These are phyloP conservation scores for Arctopsyche grandis DNA, from an alignment of 1,140 invertebrate genomes.

Conservation along the genomic window DNA sequence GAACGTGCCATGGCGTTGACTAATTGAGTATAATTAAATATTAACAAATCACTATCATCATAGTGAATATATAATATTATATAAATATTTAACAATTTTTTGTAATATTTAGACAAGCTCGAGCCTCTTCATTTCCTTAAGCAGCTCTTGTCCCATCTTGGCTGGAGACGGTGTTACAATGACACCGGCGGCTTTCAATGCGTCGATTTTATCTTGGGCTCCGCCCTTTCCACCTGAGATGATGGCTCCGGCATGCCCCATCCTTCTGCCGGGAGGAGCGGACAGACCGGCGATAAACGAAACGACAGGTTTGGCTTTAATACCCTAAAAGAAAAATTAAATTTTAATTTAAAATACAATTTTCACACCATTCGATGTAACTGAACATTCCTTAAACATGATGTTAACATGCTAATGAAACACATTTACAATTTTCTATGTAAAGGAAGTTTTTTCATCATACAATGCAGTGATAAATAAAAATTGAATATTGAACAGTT, in stretches of 20 bases:
- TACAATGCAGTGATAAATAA: too few relatives aligned
- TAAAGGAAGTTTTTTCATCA: too few relatives aligned
- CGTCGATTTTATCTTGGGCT: slow-evolving; percentile 97
- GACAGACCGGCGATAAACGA: slow-evolving; percentile 99
- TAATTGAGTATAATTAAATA: slow-evolving; percentile 21
- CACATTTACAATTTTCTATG: too few relatives aligned
- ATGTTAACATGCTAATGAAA: neutral
- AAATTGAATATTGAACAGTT: too few relatives aligned
- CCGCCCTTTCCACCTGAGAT: slow-evolving; percentile 99
- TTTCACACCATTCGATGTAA: neutral
- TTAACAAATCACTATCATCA: slow-evolving; percentile 4
- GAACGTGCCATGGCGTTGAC: neutral
- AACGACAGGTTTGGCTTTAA: slow-evolving; percentile 96
- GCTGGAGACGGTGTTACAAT: slow-evolving; percentile 95
- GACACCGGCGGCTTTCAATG: slow-evolving; percentile 91
- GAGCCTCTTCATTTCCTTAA: slow-evolving; percentile 87
- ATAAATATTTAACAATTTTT: slow-evolving; percentile 29
- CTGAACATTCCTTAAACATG: neutral
- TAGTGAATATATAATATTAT: slow-evolving; percentile 12
- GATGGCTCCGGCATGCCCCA: slow-evolving; percentile 99
- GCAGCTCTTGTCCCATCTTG: slow-evolving; percentile 91
- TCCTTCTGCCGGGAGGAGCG: slow-evolving; percentile 95
- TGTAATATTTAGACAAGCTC: slow-evolving; percentile 67
- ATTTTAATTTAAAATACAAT: slow-evolving; percentile 23
- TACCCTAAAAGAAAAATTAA: slow-evolving; percentile 72